These are phyloP conservation scores for Plemyria rubiginata DNA, from an alignment of 2,888 invertebrate genomes.

Conservation along the genomic window DNA sequence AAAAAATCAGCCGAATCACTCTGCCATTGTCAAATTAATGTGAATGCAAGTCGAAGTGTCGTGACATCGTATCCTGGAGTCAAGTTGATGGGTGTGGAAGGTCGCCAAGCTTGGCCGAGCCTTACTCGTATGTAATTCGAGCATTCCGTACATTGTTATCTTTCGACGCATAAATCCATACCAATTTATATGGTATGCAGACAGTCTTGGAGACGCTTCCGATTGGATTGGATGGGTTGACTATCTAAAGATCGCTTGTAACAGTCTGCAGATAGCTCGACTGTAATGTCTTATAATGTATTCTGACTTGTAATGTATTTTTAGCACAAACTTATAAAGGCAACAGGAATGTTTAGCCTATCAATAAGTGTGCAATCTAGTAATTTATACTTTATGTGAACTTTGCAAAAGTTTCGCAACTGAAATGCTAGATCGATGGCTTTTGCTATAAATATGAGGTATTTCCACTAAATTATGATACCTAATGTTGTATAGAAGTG, in stretches of 20 bases:
- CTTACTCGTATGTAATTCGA: constrained; percentile 6
- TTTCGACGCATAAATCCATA: not conserved
- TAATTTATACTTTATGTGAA: constrained; percentile 66
- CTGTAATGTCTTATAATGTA: too few species aligned
- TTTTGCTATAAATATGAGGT: constrained; percentile 61
- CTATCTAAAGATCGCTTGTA: too few species aligned
- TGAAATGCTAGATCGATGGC: constrained; percentile 61
- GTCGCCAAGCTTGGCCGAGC: constrained; percentile 19
- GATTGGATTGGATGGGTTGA: too few species aligned
- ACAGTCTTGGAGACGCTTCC: too few species aligned
- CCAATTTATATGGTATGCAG: too few species aligned
- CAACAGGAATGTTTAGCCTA: constrained; percentile 44
- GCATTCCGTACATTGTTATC: constrained; percentile 20
- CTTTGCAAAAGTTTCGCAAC: constrained; percentile 57
- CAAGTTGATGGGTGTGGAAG: constrained; percentile 29
- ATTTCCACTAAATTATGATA: constrained; percentile 43
- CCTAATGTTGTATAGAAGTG: constrained; percentile 1
- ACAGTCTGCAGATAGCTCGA: too few species aligned
- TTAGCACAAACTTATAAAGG: not conserved
- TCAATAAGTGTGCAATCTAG: constrained; percentile 55
- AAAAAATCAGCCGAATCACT: constrained; percentile 24
- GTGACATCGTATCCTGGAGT: constrained; percentile 31
- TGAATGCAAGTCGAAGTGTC: constrained; percentile 23
- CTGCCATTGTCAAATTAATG: constrained; percentile 20
- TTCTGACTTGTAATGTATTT: too few species aligned